Evolutionary conservation across 2,797 vertebrate species (phyloP).

Genomic region (Phrynocephalus forsythii): DNA sequence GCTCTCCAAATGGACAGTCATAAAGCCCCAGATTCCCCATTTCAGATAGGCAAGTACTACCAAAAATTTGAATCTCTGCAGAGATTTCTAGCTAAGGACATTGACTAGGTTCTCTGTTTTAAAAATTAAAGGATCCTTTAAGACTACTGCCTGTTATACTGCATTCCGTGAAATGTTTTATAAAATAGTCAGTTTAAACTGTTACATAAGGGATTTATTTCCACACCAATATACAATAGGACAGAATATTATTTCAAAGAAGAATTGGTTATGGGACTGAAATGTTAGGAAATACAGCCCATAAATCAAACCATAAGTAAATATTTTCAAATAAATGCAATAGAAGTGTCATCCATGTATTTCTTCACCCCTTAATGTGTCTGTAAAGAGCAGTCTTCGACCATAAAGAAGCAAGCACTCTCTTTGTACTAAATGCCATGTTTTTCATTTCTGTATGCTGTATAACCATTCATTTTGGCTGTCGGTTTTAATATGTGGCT

Average conservation of each 20-base stretch:
- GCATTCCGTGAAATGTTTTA: neutral
- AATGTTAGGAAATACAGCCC: neutral
- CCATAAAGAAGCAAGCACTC: neutral
- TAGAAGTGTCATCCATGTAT: neutral
- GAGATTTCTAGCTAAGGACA: conserved; percentile 71
- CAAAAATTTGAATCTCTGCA: conserved; percentile 71
- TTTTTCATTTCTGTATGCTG: neutral
- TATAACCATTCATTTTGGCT: too few species aligned
- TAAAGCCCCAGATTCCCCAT: conserved; percentile 68
- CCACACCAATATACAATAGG: neutral
- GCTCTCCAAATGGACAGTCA: conserved; percentile 73
- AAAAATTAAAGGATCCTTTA: conserved; percentile 63
- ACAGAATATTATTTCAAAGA: conserved; percentile 2
- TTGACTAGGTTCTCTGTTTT: conserved; percentile 59
- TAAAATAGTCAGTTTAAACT: neutral
- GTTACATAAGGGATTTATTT: neutral
- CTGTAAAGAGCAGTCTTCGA: neutral
- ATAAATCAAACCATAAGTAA: neutral
- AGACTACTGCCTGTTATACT: conserved; percentile 47
- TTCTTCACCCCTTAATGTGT: neutral
- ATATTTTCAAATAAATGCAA: neutral
- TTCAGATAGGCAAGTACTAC: conserved; percentile 66
- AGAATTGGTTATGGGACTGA: neutral
- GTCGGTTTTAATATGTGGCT: too few species aligned
- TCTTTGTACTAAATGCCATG: neutral